These are phyloP conservation scores for Papilio gigon DNA, from an alignment of 2,888 invertebrate genomes.

Conservation along the genomic window DNA sequence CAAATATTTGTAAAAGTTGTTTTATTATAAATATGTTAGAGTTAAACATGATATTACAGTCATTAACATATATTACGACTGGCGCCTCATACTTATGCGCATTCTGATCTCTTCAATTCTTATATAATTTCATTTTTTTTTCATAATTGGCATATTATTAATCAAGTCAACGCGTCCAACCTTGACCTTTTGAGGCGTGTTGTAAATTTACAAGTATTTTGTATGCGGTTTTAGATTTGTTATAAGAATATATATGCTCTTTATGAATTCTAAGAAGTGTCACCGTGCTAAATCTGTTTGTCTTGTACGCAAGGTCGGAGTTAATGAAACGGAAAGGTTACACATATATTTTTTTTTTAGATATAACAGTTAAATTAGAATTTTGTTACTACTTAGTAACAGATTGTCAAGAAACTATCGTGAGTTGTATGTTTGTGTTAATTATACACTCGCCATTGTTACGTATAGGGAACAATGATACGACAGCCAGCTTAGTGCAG, in stretches of 20 bases:
- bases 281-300: conserved; percentile 14
- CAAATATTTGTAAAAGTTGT: conserved; percentile 5
- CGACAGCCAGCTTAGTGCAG: no score
- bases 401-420: background rate
- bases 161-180: conserved; percentile 13
- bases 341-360: background rate
- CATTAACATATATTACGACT: conserved; percentile 14
- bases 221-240: conserved; percentile 18
- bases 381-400: background rate
- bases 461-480: no score
- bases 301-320: conserved; percentile 1
- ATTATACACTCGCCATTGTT: no score
- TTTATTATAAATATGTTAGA: background rate
- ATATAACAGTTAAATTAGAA: background rate
- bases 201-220: conserved; percentile 26
- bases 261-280: conserved; percentile 27
- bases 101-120: conserved; percentile 19
- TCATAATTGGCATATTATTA: conserved; percentile 26
- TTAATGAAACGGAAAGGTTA: conserved; percentile 15
- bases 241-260: conserved; percentile 8
- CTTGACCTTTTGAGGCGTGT: conserved; percentile 34
- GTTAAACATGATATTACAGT: background rate
- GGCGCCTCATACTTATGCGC: conserved; percentile 27
- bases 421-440: background rate
- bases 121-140: conserved; percentile 25